These are phyloP conservation scores for Drosophila pallidifrons DNA, from an alignment of 1,140 invertebrate species.

Conservation along the genomic window DNA sequence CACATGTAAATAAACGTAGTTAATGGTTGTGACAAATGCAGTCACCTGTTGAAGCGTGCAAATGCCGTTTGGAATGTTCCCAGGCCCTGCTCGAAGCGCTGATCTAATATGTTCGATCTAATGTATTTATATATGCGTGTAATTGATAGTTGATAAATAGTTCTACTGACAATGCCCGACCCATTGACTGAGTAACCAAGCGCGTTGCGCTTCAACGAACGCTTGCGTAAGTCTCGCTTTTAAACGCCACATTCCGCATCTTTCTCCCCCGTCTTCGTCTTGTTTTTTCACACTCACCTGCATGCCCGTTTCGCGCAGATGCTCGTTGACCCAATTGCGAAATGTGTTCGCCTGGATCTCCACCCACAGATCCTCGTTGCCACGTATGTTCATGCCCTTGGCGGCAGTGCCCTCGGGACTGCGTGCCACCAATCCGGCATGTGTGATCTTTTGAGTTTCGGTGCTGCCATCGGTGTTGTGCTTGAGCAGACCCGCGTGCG, in stretches of 20 bases:
- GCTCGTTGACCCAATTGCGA: conserved; percentile 99
- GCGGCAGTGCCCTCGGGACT: conserved; percentile 96
- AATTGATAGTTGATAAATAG: conserved; percentile 42
- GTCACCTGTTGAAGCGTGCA: conserved; percentile 27
- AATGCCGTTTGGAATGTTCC: conserved; percentile 1
- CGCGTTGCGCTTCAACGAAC: conserved; percentile 39
- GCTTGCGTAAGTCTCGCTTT: conserved; percentile 15
- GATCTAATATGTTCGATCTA: conserved; percentile 3
- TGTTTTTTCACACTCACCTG: conserved; percentile 85
- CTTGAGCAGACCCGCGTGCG: conserved; percentile 82
- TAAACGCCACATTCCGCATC: background rate
- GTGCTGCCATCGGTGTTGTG: conserved; percentile 83
- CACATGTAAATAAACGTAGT: background rate
- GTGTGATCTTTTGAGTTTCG: conserved; percentile 86
- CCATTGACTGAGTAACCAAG: conserved; percentile 42
- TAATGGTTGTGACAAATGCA: background rate
- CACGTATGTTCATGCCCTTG: conserved; percentile 96
- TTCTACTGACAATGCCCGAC: conserved; percentile 44
- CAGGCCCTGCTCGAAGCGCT: conserved; percentile 57
- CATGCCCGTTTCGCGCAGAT: conserved; percentile 90
- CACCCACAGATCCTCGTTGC: conserved; percentile 97
- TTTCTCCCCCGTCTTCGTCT: too few relatives aligned
- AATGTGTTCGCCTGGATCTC: conserved; percentile 99
- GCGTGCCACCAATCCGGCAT: conserved; percentile 92
- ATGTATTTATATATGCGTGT: conserved; percentile 15